Evolutionary conservation across 2,113 vertebrate genomes (phyloP), one percentile per base, ranked within the genome.

Genomic region (Engraulis encrasicolus): DNA sequence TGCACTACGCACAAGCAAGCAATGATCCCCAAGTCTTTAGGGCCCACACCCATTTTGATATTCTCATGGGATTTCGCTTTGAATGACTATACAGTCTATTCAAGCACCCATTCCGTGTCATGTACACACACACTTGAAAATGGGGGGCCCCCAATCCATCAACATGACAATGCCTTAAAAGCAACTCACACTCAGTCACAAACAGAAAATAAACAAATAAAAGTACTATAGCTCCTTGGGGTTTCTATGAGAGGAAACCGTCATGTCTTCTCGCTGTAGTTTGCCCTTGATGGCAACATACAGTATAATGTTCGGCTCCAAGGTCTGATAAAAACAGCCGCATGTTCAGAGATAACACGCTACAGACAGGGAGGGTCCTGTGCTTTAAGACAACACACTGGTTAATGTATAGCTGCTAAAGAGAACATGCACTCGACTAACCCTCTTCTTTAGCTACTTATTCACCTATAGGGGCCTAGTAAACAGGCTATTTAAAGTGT

Each of bases 351-450:
- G 66, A 74, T 74, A 74, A 74, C 66, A 15, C 20, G 7, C 66
- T 74, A 14, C 31, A 74, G 27, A 74, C 14, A 74, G 5, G 66
- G 66, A 74, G 23, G 66, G 66, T 2, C 31, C 23, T 34, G 31
- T 34, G 5, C 2, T 0, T 18, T 74, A 74, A 74, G 34, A 74
- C 23, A 66, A 34, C 66, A 74, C 34, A 74, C 66, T 74, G 14
- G 66, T 74, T 74, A 74, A 74, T 74, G 66, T 74, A 74, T 15
- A 74, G 66, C 54, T 49, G 50, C 50, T 36, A 80, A 19, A 50
- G n/a, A 81, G 50, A 80, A 61, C 54, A 81, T 71, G 58, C 17
- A 48, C 37, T 15, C 12, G 52, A 71, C 58, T 45, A 45, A 31
- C 11, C 27, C 66, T 66, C 66, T 34, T 11, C 61, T 71, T 14